Evolutionary conservation across 2,888 invertebrate genomes (phyloP).

Genomic region (Dorcus hopei): DNA sequence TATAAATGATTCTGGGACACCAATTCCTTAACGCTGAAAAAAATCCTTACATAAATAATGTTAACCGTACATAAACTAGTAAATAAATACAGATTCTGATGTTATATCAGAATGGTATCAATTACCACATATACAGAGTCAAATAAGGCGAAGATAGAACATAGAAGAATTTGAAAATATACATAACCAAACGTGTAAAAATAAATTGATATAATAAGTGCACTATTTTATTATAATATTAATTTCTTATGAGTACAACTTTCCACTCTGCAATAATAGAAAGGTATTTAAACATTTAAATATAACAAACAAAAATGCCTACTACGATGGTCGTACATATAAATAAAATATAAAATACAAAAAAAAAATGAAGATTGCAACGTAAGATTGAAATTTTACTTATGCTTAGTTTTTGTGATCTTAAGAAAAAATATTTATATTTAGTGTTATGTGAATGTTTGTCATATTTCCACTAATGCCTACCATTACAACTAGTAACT

Average conservation of each 20-base stretch:
- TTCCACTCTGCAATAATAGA: neutral
- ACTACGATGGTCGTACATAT: conserved; percentile 8
- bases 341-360: conserved; percentile 12
- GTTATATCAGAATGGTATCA: no score
- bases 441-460: conserved; percentile 3
- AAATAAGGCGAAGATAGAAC: no score
- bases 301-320: conserved; percentile 11
- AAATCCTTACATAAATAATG: neutral
- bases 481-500: neutral
- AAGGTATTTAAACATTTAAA: conserved; percentile 11
- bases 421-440: conserved; percentile 6
- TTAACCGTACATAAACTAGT: neutral
- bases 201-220: no score
- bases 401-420: conserved; percentile 10
- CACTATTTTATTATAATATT: neutral
- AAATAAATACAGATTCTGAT: no score
- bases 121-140: no score
- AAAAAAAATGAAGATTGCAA: conserved; percentile 11
- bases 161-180: no score
- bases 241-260: neutral
- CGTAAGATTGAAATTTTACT: neutral
- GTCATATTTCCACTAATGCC: conserved; percentile 14
- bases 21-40: neutral
- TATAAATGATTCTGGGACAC: conserved; percentile 13
- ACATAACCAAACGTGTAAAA: no score